Conservation (phyloP, 1,140 invertebrate species). For the Drosophila teissieri region DNA sequence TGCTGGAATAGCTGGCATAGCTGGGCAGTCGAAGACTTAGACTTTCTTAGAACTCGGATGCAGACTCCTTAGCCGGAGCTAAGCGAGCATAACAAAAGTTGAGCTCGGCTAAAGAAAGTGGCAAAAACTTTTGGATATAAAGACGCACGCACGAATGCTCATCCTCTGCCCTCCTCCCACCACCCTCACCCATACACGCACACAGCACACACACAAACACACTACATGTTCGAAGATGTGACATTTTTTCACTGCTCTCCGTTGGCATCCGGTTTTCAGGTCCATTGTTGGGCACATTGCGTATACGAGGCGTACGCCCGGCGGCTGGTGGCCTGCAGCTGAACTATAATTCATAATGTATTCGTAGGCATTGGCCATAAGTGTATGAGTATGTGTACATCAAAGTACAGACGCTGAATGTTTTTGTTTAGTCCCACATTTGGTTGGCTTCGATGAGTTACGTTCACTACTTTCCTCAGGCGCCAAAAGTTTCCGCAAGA, state of each 20-base stretch:
- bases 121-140: conserved; percentile 80
- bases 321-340: conserved; percentile 35
- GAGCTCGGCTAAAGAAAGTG: conserved; percentile 73
- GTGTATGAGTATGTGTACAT: conserved; percentile 13
- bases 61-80: conserved; percentile 23
- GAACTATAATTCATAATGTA: conserved; percentile 78
- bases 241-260: conserved; percentile 64
- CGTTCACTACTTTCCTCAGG: not conserved
- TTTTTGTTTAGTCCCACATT: conserved; percentile 2
- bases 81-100: conserved; percentile 81
- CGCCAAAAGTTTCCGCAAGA: conserved; percentile 17
- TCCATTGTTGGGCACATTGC: conserved; percentile 71
- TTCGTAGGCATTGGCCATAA: conserved; percentile 49
- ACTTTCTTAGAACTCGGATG: too few relatives aligned
- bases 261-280: conserved; percentile 53
- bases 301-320: conserved; percentile 62
- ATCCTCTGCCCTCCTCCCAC: not conserved
- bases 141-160: conserved; percentile 76
- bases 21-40: conserved; percentile 8
- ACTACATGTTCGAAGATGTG: conserved; percentile 47
- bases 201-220: conserved; percentile 24
- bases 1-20: conserved; percentile 57
- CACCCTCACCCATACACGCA: conserved; percentile 3
- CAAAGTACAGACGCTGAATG: conserved; percentile 1
- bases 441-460: not conserved